Percentiles rank a stretch among this genome's conserved stretches.
Conservation (phyloP, 2,888 invertebrate genomes). For the Zygaena filipendulae region DNA sequence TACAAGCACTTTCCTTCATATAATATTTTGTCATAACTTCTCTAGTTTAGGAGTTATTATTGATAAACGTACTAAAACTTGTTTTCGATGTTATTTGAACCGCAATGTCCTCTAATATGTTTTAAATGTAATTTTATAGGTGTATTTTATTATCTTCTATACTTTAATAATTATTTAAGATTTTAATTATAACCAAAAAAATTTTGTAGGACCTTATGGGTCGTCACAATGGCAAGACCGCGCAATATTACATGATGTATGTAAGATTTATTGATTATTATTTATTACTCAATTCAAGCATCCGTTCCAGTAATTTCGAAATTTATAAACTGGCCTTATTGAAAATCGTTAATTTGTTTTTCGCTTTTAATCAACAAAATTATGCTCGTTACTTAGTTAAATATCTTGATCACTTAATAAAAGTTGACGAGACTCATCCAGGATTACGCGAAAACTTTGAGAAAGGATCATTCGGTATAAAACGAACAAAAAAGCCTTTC, state of each 20-base stretch:
- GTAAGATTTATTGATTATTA: conserved; percentile 13
- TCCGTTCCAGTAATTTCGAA: conserved; percentile 13
- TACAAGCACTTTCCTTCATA: too few species aligned
- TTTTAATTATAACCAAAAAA: too few species aligned
- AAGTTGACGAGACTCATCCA: conserved; percentile 14
- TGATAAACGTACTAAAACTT: too few species aligned
- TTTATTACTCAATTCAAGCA: conserved; percentile 11
- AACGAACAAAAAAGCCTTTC: conserved; percentile 20
- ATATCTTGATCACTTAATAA: conserved; percentile 11
- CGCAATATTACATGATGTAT: conserved; percentile 12
- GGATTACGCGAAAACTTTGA: conserved; percentile 7
- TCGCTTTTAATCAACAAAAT: conserved; percentile 10
- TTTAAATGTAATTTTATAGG: too few species aligned
- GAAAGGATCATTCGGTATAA: conserved; percentile 11
- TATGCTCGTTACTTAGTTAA: conserved; percentile 11
- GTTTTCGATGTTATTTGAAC: too few species aligned
- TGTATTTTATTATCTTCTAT: too few species aligned
- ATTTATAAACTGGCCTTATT: conserved; percentile 10
- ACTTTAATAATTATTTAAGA: too few species aligned
- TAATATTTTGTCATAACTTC: too few species aligned
- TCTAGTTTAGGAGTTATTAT: too few species aligned
- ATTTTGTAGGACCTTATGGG: too few species aligned
- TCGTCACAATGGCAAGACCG: conserved; percentile 4
- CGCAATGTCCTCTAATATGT: too few species aligned
- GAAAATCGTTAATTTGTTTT: conserved; percentile 8